Conservation (phyloP, 2,113 vertebrate species). For the Macroglossus sobrinus region DNA sequence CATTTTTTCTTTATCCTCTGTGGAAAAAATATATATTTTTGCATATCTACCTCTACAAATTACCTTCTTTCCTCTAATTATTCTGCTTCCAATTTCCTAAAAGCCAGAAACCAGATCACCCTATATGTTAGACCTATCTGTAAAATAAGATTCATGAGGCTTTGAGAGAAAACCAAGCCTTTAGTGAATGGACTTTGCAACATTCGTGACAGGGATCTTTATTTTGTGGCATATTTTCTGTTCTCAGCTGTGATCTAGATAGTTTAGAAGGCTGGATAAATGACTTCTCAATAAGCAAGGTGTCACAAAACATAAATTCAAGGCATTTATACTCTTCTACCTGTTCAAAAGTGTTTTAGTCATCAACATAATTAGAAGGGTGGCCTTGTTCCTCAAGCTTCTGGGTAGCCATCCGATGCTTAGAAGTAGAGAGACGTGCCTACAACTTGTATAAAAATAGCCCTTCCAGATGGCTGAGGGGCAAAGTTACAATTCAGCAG, state of each 20-base stretch:
- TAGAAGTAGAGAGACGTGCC: conserved; percentile 56
- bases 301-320: conserved; percentile 54
- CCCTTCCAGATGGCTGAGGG: conserved; percentile 66
- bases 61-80: conserved; percentile 9
- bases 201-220: background rate
- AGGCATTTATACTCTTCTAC: conserved; percentile 43
- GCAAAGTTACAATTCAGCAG: conserved; percentile 64
- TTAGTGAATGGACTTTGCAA: background rate
- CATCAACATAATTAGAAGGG: conserved; percentile 52
- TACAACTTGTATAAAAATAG: conserved; percentile 74
- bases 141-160: background rate
- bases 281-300: conserved; percentile 19
- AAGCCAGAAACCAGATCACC: background rate
- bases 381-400: conserved; percentile 68
- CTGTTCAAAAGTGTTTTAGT: conserved; percentile 48
- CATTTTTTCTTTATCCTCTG: background rate
- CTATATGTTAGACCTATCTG: background rate
- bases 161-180: background rate
- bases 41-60: background rate
- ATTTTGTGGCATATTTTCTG: conserved; percentile 23
- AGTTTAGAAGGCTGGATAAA: background rate
- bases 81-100: conserved; percentile 21
- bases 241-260: background rate
- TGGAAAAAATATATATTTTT: background rate
- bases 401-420: conserved; percentile 61